These are phyloP conservation scores for Meghimatium bilineatum DNA, from an alignment of 2,888 invertebrate species.

Conservation along the genomic window DNA sequence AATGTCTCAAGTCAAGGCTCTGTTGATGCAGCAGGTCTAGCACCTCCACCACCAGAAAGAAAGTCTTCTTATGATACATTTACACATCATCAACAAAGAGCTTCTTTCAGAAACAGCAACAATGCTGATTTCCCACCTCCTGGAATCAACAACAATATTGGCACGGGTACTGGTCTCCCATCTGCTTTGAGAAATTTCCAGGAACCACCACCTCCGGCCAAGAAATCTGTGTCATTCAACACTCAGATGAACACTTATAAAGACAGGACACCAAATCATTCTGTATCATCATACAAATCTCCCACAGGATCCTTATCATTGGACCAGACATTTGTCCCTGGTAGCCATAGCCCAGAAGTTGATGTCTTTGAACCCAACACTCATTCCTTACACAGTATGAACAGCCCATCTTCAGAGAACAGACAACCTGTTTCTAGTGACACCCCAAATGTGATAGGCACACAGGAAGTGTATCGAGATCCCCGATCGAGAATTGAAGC, in stretches of 20 bases:
- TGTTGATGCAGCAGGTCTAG: slow-evolving; percentile 28
- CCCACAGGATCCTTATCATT: slow-evolving; percentile 65
- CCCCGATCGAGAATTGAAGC: slow-evolving; percentile 92
- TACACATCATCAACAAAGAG: slow-evolving; percentile 43
- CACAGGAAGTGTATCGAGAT: slow-evolving; percentile 98
- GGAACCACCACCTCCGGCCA: slow-evolving; percentile 62
- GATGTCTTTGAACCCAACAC: slow-evolving; percentile 48
- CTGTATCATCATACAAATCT: slow-evolving; percentile 60
- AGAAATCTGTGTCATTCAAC: slow-evolving; percentile 78
- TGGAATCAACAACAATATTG: not conserved
- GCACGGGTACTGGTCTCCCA: not conserved
- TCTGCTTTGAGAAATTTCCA: slow-evolving; percentile 46
- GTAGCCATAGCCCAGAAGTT: slow-evolving; percentile 52
- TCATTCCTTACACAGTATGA: slow-evolving; percentile 1
- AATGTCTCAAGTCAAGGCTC: slow-evolving; percentile 23
- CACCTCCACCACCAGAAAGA: slow-evolving; percentile 86
- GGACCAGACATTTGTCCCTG: slow-evolving; percentile 68
- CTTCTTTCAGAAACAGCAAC: slow-evolving; percentile 35
- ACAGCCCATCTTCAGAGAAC: slow-evolving; percentile 43
- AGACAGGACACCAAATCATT: slow-evolving; percentile 58
- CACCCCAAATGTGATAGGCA: slow-evolving; percentile 97
- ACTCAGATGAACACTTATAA: slow-evolving; percentile 75
- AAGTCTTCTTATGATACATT: slow-evolving; percentile 85
- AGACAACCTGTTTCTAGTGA: slow-evolving; percentile 78
- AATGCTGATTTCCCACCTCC: slow-evolving; percentile 40